Evolutionary conservation across 2,888 invertebrate species (phyloP), one percentile per base, ranked within the genome.

Genomic region (Beris chalybata): DNA sequence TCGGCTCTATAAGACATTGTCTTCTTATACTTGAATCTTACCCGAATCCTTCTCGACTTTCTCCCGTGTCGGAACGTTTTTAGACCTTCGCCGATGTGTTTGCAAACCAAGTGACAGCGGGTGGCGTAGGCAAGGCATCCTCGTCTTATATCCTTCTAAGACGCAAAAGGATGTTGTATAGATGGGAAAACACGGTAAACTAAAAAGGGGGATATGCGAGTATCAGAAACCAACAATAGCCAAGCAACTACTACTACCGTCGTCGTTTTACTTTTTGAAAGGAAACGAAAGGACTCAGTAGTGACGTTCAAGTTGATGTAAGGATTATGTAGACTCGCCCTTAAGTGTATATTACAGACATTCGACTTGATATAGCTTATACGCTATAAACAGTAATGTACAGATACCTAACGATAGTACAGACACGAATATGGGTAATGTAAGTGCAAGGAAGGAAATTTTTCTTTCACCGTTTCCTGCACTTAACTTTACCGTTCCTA

Each of bases 281-380:
- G 38, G 15, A 48, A 54, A 66, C 31, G 45, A 32, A 58, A 66
- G 58, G 58, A 66, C 59, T 54, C 58, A 66, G 53, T 52, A 59
- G 38, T 66, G 66, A 66, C 59, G 59, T 66, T 47, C 66, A 59
- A 66, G 54, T 66, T 66, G 65, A 66, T 66, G 65, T 66, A 45
- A 54, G 59, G 66, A 66, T 59, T 66, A 66, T 66, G 43, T 61
- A 53, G 15, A 59, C 58, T 58, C 66, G 59, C 52, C 58, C 66
- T 44, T 54, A 29, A 22, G 45, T 59, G 44, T 47, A 66, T 59
- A 38, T 38, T 38, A 38, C 9, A 9, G 38, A 38, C 7, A 38
- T 38, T n/a, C 5, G 38, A 38, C 5, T 38, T 38, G 38, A 9
- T 38, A 38, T 38, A 38, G 38, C 7, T 38, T 38, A 38, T 5